These are phyloP conservation scores for Dasyurus viverrinus DNA, from an alignment of 2,113 vertebrate species.

Conservation along the genomic window DNA sequence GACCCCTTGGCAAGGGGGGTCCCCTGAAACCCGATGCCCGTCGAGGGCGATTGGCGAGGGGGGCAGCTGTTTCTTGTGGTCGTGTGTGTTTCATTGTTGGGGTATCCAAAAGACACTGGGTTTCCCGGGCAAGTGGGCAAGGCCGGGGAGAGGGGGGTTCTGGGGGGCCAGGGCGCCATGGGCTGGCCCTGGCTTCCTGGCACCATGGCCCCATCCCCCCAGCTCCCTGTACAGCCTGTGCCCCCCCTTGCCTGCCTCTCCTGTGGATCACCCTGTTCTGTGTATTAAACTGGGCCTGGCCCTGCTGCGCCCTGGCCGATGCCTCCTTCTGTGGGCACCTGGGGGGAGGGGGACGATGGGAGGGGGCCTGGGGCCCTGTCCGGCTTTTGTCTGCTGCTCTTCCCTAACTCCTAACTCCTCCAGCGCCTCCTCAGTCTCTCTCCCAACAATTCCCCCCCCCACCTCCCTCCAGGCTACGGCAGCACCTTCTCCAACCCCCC, in stretches of 20 bases:
- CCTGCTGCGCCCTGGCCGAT: slow-evolving; percentile 50
- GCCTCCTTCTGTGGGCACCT: slow-evolving; percentile 38
- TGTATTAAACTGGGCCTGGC: slow-evolving; percentile 81
- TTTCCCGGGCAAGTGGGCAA: slow-evolving; percentile 65
- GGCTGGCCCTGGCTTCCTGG: background rate
- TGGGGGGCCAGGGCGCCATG: slow-evolving; percentile 17
- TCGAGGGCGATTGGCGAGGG: slow-evolving; percentile 52
- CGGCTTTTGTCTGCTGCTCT: background rate
- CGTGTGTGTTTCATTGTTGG: slow-evolving; percentile 80
- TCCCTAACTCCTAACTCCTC: too few species aligned
- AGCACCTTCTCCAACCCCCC: too few species aligned
- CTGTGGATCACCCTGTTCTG: slow-evolving; percentile 80
- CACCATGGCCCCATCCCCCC: background rate
- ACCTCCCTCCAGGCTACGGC: background rate
- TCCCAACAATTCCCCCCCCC: background rate
- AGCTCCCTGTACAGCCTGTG: slow-evolving; percentile 30
- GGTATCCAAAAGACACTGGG: slow-evolving; percentile 67
- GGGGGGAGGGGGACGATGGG: background rate
- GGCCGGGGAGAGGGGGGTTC: slow-evolving; percentile 38
- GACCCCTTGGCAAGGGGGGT: slow-evolving; percentile 30
- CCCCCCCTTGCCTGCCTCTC: slow-evolving; percentile 77
- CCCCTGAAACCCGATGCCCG: slow-evolving; percentile 47
- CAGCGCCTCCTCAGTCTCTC: too few species aligned
- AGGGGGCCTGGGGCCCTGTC: fast-evolving
- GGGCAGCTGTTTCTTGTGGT: slow-evolving; percentile 76